A percentile compares a stretch with the other conserved stretches of the same genome.
Conservation (phyloP, 2,888 invertebrate genomes). For the Euzophera pinguis region DNA sequence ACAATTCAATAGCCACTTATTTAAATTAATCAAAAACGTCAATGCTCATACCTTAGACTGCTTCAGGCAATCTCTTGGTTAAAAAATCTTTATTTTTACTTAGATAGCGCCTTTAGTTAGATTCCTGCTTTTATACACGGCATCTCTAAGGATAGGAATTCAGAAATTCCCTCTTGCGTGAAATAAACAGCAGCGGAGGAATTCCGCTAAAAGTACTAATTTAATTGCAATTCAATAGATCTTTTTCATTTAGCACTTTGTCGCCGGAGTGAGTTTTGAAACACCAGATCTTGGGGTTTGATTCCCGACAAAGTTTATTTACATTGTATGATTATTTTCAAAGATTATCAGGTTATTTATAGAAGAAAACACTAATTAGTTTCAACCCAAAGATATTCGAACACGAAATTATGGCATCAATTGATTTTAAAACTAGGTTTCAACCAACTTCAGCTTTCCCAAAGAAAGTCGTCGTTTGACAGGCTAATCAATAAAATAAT, state of each 20-base stretch:
- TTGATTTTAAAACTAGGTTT: too few species aligned
- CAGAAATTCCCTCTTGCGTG: background rate
- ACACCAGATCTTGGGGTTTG: too few species aligned
- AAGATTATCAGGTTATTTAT: too few species aligned
- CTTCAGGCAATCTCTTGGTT: background rate
- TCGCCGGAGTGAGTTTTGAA: background rate
- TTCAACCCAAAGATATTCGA: too few species aligned
- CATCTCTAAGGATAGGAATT: background rate
- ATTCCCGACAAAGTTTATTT: too few species aligned
- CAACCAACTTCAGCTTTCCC: too few species aligned
- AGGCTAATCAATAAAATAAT: too few species aligned
- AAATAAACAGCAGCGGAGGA: background rate
- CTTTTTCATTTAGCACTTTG: background rate
- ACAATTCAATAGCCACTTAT: too few species aligned
- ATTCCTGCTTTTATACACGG: slow-evolving; percentile 1
- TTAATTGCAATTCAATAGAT: background rate
- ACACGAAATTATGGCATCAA: too few species aligned
- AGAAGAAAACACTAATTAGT: too few species aligned
- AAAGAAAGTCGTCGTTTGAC: too few species aligned
- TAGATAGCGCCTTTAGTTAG: slow-evolving; percentile 3
- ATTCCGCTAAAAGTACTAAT: background rate
- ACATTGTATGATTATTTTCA: too few species aligned
- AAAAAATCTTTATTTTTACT: slow-evolving; percentile 5
- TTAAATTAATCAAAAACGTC: background rate
- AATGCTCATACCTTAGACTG: background rate